A percentile compares a stretch with the other conserved stretches of the same genome.
phyloP scores from a whole-genome alignment of 2,888 invertebrate species.

The Drosophila subquinaria region DNA sequence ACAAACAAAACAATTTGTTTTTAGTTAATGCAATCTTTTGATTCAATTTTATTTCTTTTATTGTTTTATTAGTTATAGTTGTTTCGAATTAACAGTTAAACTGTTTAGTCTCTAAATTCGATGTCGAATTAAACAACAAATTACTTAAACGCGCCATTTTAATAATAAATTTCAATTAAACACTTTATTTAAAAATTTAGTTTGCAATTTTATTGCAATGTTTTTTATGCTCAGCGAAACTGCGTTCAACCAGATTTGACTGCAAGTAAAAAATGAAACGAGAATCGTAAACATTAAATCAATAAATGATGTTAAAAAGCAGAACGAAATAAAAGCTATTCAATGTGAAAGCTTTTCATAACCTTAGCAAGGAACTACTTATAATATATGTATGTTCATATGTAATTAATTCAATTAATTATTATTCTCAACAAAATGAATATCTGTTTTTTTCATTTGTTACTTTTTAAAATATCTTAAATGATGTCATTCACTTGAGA shows the following conservation, averaged over 20 bases:
- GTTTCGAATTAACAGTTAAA: constrained; percentile 60
- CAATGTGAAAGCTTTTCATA: constrained; percentile 37
- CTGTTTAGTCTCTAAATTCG: constrained; percentile 82
- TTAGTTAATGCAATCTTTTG: constrained; percentile 6
- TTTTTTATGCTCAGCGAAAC: constrained; percentile 37
- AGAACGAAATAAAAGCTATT: constrained; percentile 33
- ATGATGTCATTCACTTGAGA: constrained; percentile 30
- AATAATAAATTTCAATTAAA: neutral
- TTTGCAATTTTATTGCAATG: constrained; percentile 4
- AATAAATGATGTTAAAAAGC: constrained; percentile 42
- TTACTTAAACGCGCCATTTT: constrained; percentile 82
- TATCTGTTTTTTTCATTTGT: neutral
- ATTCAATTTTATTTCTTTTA: constrained; percentile 18
- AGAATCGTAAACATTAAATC: constrained; percentile 44
- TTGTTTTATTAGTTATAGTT: constrained; percentile 2
- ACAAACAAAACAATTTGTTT: constrained; percentile 3
- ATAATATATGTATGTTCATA: too few species aligned
- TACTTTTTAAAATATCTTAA: constrained; percentile 2
- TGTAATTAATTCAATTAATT: neutral
- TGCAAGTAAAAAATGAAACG: constrained; percentile 52
- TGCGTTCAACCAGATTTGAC: constrained; percentile 31
- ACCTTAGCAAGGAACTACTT: constrained; percentile 10
- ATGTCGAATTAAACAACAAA: constrained; percentile 63
- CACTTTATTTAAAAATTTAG: constrained; percentile 20
- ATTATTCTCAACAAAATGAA: neutral